Conservation (phyloP, 2,888 invertebrate species). For the Drosophila koepferae region DNA sequence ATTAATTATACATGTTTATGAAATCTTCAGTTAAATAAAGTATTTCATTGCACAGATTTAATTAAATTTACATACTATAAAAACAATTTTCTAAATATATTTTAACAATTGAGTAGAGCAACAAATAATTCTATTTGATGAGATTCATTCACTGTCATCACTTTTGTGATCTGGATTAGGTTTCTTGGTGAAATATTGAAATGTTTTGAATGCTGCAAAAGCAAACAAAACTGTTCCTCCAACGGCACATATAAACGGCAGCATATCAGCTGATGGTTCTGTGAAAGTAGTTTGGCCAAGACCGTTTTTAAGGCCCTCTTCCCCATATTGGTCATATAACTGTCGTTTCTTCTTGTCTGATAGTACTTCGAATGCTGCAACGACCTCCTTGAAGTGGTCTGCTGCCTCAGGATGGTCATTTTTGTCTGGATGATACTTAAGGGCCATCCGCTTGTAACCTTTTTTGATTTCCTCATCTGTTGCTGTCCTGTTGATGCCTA, state of each 20-base stretch:
- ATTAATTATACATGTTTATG: no score
- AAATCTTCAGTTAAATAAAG: background rate
- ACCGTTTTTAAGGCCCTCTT: constrained; percentile 54
- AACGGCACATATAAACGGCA: constrained; percentile 64
- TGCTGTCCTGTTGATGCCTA: constrained; percentile 44
- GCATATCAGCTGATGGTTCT: constrained; percentile 60
- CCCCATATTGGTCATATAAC: constrained; percentile 56
- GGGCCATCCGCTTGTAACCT: constrained; percentile 45
- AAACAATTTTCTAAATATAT: background rate
- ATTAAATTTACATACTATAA: background rate
- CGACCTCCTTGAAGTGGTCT: constrained; percentile 55
- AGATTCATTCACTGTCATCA: constrained; percentile 38
- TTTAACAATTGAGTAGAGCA: background rate
- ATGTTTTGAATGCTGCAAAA: constrained; percentile 66
- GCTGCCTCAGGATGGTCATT: constrained; percentile 66
- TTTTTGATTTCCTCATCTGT: constrained; percentile 41
- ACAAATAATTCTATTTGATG: background rate
- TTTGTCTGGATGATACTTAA: constrained; percentile 57
- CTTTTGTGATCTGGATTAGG: constrained; percentile 33
- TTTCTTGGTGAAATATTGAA: constrained; percentile 63
- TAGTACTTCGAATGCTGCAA: constrained; percentile 60
- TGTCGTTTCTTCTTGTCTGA: constrained; percentile 62
- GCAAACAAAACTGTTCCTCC: constrained; percentile 68
- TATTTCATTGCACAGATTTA: no score
- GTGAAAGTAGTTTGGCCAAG: constrained; percentile 13